These are phyloP conservation scores for Proterorhinus semilunaris DNA, from an alignment of 2,113 vertebrate species.

Conservation along the genomic window DNA sequence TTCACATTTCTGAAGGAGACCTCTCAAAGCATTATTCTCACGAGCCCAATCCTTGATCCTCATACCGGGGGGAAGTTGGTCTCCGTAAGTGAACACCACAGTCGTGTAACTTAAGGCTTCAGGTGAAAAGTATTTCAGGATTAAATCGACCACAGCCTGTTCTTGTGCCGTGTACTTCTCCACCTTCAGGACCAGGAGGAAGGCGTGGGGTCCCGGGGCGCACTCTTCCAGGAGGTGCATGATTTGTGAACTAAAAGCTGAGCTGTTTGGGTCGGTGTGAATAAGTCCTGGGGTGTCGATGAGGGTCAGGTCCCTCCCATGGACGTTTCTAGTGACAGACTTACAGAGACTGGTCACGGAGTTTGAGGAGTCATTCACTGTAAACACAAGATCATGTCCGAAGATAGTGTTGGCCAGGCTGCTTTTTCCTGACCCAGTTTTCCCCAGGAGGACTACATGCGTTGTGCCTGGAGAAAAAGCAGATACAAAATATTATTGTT, in stretches of 20 bases:
- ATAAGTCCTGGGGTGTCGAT: slow-evolving; percentile 1
- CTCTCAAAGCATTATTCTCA: too few relatives aligned
- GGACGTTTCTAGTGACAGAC: neutral
- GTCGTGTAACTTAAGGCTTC: neutral
- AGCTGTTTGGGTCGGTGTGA: neutral
- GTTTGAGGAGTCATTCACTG: neutral
- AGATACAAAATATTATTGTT: neutral
- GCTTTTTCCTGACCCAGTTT: slow-evolving; percentile 7
- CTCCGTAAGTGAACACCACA: neutral
- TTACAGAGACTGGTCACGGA: neutral
- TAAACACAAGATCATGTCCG: neutral
- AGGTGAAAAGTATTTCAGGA: neutral
- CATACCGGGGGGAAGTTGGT: neutral
- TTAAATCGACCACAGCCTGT: neutral
- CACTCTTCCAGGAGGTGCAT: neutral
- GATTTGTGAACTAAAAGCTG: neutral
- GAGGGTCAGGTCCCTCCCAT: neutral
- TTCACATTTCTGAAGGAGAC: neutral
- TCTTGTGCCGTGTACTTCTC: neutral
- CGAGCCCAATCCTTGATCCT: too few relatives aligned
- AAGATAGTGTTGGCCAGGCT: neutral
- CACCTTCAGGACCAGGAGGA: neutral
- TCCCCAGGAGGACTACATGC: neutral
- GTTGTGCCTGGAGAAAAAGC: neutral
- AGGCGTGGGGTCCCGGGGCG: neutral